Percentiles rank a stretch among this genome's conserved stretches.
phyloP scores from a whole-genome alignment of 2,888 invertebrate species.

The Cordilura impudica region DNA sequence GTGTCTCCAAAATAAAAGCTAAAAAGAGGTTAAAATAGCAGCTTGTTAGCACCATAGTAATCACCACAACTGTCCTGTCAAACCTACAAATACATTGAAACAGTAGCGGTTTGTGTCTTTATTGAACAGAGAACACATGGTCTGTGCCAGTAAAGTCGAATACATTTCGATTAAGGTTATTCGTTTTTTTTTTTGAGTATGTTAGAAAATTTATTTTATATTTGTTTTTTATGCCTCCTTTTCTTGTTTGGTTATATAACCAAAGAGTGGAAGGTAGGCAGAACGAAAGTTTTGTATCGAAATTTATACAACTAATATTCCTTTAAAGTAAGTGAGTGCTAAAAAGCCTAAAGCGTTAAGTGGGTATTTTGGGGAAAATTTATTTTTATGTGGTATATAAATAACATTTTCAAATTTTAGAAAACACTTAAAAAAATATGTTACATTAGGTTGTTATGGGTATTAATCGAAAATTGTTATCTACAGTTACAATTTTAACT shows the following conservation, averaged over 20 bases:
- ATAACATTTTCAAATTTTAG: slow-evolving; percentile 50
- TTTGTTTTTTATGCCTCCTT: slow-evolving; percentile 16
- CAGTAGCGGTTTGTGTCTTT: background rate
- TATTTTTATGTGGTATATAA: slow-evolving; percentile 55
- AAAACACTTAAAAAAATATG: background rate
- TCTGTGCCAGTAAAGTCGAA: slow-evolving; percentile 34
- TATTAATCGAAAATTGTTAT: slow-evolving; percentile 36
- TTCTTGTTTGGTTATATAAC: background rate
- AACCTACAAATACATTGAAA: slow-evolving; percentile 1
- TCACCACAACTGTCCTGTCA: slow-evolving; percentile 2
- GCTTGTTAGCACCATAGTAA: background rate
- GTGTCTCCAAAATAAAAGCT: background rate
- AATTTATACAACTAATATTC: slow-evolving; percentile 38
- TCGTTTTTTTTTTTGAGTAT: slow-evolving; percentile 14
- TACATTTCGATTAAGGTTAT: slow-evolving; percentile 52
- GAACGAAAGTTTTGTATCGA: background rate
- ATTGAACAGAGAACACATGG: slow-evolving; percentile 12
- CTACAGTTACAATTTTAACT: background rate
- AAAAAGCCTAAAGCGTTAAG: slow-evolving; percentile 46
- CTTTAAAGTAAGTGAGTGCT: slow-evolving; percentile 38
- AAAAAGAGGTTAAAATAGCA: background rate
- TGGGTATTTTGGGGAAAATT: slow-evolving; percentile 49
- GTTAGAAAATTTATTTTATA: slow-evolving; percentile 6
- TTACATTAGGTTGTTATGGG: slow-evolving; percentile 39
- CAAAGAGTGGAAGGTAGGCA: slow-evolving; percentile 3